Conservation (phyloP, 2,113 vertebrate species). For the Tachycineta bicolor region DNA sequence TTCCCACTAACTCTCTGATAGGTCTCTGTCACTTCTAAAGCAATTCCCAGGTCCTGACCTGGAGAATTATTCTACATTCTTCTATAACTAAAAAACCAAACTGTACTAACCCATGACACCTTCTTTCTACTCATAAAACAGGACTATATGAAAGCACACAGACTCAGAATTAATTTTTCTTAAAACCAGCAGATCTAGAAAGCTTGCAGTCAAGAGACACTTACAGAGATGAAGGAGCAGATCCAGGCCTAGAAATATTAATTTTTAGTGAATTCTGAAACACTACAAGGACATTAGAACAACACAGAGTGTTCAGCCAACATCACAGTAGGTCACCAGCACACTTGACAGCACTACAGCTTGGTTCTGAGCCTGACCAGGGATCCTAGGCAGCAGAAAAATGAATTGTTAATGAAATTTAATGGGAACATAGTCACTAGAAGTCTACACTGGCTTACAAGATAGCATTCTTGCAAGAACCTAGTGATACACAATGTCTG, state of each 20-base stretch:
- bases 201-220: not conserved
- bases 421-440: not conserved
- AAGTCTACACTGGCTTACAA: not conserved
- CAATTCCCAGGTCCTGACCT: too few species aligned
- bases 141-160: not conserved
- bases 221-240: not conserved
- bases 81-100: too few species aligned
- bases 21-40: too few species aligned
- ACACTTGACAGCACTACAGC: not conserved
- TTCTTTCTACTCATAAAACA: not conserved
- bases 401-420: not conserved
- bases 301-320: conserved; percentile 28
- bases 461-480: not conserved
- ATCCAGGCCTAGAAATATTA: not conserved
- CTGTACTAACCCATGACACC: too few species aligned
- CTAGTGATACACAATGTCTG: not conserved
- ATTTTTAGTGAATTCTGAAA: not conserved
- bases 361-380: not conserved
- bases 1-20: too few species aligned
- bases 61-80: too few species aligned
- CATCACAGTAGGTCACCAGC: not conserved
- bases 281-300: not conserved
- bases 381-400: conserved; percentile 3
- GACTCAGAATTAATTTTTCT: not conserved
- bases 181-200: not conserved